These are phyloP conservation scores for Bombus impatiens DNA, from an alignment of 1,140 invertebrate species.

Conservation along the genomic window DNA sequence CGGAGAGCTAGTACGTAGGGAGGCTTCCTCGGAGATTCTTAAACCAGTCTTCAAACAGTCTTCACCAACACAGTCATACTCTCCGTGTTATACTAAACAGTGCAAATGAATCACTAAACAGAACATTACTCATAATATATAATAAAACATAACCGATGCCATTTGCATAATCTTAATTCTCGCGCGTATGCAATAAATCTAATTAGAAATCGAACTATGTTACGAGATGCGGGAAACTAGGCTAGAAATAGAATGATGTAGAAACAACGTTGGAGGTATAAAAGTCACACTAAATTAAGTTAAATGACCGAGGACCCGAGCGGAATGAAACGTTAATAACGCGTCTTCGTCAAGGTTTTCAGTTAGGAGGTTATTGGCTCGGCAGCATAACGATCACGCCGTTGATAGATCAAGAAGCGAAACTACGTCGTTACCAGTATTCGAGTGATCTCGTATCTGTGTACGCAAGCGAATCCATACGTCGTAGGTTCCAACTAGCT, in stretches of 20 bases:
- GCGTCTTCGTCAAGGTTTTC: background rate
- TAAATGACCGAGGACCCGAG: background rate
- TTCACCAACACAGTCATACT: no score
- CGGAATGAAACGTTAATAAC: background rate
- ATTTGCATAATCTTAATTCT: background rate
- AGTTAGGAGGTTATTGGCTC: background rate
- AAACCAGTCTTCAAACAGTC: no score
- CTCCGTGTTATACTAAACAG: no score
- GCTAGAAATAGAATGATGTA: background rate
- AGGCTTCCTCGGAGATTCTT: no score
- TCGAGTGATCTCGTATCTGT: background rate
- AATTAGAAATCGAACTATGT: background rate
- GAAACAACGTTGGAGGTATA: background rate
- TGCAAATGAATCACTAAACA: no score
- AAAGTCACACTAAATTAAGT: background rate
- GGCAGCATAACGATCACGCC: background rate
- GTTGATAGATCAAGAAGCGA: background rate
- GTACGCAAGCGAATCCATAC: background rate
- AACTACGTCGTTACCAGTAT: background rate
- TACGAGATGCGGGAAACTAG: no score
- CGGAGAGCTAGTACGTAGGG: no score
- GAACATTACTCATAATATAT: no score
- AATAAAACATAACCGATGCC: no score
- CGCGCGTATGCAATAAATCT: background rate
- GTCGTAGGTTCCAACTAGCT: background rate